Base-by-base conservation (phyloP, 2,113 vertebrate species). In the Phalacrocorax aristotelis region DNA sequence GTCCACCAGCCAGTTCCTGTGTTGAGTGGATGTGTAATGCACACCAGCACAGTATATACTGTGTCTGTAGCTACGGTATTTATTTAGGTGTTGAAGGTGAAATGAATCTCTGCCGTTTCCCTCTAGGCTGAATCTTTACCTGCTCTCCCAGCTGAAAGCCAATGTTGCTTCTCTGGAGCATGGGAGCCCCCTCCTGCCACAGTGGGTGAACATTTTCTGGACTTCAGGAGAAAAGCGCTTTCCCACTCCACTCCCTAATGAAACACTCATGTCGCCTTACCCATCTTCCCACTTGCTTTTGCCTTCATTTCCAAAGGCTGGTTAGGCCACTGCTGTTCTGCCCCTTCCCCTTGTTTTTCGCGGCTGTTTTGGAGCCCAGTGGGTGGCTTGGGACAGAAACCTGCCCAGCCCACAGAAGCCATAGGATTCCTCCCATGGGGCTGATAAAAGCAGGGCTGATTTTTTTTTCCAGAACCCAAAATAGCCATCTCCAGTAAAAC, bases 1-100 rank as follows among this genome's bases (percentile, higher is more conserved):
- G 30, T 88, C 75, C 79, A 61, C 80, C 54, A 20, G 68, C 30
- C 5, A 0, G 85, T 49, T 86, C 89, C 83, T 74, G 68, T 22
- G 68, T 69, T 36, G 48, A 22, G 60, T 19, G 51, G 55, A 15
- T 40, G 22, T 87, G 91, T 81, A 87, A 97, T 12, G 36, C 80
- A 87, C 89, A 92, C 82, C 27, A 1, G 76, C 27, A 30, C 1
- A 0, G 26, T 3, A 3, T 3, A 30, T 4, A 13, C 64, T 44
- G 60, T 42, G 68, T 20, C 68, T 64, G 11, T 20, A 70, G 61
- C 10, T 44, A 29, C 12, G 26, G 34, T 75, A 49, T 94, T 91
- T 93, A 78, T 83, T 88, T 94, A 95, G 77, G 92, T 92, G 93
- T 26, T 84, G 85, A 93, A 93, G 80, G 92, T 83, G 92, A 93